These are phyloP conservation scores for Belgica antarctica DNA, from an alignment of 2,888 invertebrate species.

Conservation along the genomic window DNA sequence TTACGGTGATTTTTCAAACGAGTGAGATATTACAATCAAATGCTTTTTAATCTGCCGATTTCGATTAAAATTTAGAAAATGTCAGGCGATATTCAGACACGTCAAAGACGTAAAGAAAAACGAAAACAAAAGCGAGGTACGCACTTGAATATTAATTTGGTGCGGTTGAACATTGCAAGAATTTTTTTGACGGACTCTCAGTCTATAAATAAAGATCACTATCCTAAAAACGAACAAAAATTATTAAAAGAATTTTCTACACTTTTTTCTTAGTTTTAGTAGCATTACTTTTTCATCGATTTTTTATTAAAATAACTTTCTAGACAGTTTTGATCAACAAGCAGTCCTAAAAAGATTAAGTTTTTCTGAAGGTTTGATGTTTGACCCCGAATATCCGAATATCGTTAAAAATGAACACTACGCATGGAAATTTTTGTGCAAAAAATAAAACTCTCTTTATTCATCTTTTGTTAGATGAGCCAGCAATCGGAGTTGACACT, in stretches of 20 bases:
- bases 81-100: conserved; percentile 30
- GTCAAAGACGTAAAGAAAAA: conserved; percentile 37
- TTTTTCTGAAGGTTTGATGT: conserved; percentile 39
- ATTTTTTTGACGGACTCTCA: conserved; percentile 22
- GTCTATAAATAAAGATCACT: conserved; percentile 21
- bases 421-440: neutral
- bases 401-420: too few species aligned
- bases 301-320: conserved; percentile 31
- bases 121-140: conserved; percentile 38
- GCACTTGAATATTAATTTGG: too few species aligned
- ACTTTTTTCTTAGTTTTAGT: too few species aligned
- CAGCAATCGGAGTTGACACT: conserved; percentile 52
- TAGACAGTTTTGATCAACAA: conserved; percentile 33
- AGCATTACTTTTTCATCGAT: too few species aligned
- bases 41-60: neutral
- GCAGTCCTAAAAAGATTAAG: conserved; percentile 13
- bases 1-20: too few species aligned
- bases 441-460: neutral
- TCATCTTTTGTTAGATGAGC: conserved; percentile 36
- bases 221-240: conserved; percentile 12
- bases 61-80: neutral
- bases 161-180: conserved; percentile 22
- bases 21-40: too few species aligned
- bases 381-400: too few species aligned
- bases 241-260: conserved; percentile 35